Conservation (phyloP, 53 echinoderm and acorn worm species). For the Antedon mediterranea region DNA sequence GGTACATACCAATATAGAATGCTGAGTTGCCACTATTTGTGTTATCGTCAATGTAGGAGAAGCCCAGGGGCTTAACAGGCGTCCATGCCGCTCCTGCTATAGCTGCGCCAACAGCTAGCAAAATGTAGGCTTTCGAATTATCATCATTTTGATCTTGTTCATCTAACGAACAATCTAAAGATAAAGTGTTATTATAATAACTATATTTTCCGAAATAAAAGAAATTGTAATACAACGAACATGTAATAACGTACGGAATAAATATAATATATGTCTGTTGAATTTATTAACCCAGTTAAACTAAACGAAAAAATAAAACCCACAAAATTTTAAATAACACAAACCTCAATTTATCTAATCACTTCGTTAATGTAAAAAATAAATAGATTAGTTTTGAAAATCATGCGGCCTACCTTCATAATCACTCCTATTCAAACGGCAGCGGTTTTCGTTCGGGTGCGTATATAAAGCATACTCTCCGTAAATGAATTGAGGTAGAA, state of each 20-base stretch:
- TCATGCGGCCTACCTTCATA: background rate
- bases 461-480: slow-evolving; percentile 8
- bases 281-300: too few species aligned
- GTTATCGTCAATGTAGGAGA: slow-evolving; percentile 59
- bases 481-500: slow-evolving; percentile 45
- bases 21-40: slow-evolving; percentile 42
- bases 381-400: background rate
- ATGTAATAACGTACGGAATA: too few species aligned
- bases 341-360: too few species aligned
- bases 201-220: too few species aligned
- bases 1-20: slow-evolving; percentile 37
- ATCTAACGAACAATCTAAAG: background rate
- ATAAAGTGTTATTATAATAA: too few species aligned
- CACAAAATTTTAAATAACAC: too few species aligned
- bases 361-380: too few species aligned
- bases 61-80: slow-evolving; percentile 47
- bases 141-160: background rate
- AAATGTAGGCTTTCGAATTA: slow-evolving; percentile 31
- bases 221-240: too few species aligned
- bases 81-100: slow-evolving; percentile 52
- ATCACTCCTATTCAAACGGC: background rate
- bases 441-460: background rate
- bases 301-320: too few species aligned
- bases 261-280: too few species aligned
- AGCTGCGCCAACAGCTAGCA: slow-evolving; percentile 41